A percentile compares a stretch with the other conserved stretches of the same genome.
Conservation (phyloP, 92 coral and sea anemone genomes). For the Umimayanthus kanabou region DNA sequence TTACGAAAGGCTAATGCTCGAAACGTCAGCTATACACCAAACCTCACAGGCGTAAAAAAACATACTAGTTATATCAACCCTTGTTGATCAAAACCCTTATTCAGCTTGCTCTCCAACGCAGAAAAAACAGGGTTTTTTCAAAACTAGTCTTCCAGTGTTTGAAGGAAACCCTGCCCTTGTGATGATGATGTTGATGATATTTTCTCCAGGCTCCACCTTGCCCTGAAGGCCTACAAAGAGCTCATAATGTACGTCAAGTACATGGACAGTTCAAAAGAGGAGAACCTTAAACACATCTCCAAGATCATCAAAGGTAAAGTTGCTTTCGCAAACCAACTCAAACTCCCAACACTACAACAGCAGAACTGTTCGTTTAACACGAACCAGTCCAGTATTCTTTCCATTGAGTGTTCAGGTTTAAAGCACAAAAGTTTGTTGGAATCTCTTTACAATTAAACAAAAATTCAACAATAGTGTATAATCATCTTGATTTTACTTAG, state of each 20-base stretch:
- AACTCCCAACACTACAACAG: background rate
- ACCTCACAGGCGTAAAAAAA: too few relatives aligned
- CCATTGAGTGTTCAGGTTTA: background rate
- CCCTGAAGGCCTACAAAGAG: slow-evolving; percentile 94
- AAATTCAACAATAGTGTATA: too few relatives aligned
- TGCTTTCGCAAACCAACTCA: slow-evolving; percentile 3
- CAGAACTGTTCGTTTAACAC: background rate
- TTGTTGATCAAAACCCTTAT: too few relatives aligned
- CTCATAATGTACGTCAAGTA: slow-evolving; percentile 75
- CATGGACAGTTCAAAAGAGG: slow-evolving; percentile 76
- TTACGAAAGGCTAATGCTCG: too few relatives aligned
- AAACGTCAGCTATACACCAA: too few relatives aligned
- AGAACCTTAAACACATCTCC: slow-evolving; percentile 68
- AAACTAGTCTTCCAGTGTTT: too few relatives aligned
- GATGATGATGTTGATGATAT: background rate
- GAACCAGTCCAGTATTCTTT: background rate
- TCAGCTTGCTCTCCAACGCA: too few relatives aligned
- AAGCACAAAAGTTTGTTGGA: background rate
- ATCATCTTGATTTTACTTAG: too few relatives aligned
- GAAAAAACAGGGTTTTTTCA: too few relatives aligned
- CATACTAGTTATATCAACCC: too few relatives aligned
- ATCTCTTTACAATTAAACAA: too few relatives aligned
- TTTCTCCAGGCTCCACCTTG: slow-evolving; percentile 82
- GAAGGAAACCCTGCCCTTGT: background rate
- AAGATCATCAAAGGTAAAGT: slow-evolving; percentile 90